Percentiles rank a stretch among this genome's conserved stretches.
These are phyloP conservation scores for Ctenochaetus hawaiiensis DNA, from an alignment of 2,797 vertebrate species.

Conservation along the genomic window DNA sequence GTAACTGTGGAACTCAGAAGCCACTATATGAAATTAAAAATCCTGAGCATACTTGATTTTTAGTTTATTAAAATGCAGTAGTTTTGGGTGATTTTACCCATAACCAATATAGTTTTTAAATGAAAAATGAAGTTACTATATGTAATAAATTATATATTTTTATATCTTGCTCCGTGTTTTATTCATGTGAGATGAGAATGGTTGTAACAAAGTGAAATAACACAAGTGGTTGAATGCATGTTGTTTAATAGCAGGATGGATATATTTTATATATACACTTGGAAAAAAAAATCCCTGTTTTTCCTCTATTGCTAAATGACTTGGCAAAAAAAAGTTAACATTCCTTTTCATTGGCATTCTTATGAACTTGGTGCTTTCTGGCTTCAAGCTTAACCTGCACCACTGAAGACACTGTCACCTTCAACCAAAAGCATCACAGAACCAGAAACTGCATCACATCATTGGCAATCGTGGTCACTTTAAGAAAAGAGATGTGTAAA, in stretches of 20 bases:
- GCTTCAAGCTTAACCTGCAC: slow-evolving; percentile 10
- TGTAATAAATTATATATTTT: slow-evolving; percentile 81
- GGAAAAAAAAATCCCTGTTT: slow-evolving; percentile 21
- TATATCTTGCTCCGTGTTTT: slow-evolving; percentile 46
- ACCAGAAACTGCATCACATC: slow-evolving; percentile 27
- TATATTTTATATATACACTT: slow-evolving; percentile 65
- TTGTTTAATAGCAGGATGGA: slow-evolving; percentile 74
- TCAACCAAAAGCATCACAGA: slow-evolving; percentile 58
- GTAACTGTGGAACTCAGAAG: slow-evolving; percentile 46
- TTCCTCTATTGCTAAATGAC: slow-evolving; percentile 33
- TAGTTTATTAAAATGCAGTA: slow-evolving; percentile 65
- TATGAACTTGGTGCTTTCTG: slow-evolving; percentile 4
- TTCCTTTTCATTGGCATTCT: slow-evolving; percentile 26
- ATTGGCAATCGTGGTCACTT: slow-evolving; percentile 28
- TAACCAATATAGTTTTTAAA: slow-evolving; percentile 54
- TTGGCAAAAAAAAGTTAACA: slow-evolving; percentile 49
- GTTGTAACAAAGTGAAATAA: slow-evolving; percentile 27
- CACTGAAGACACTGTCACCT: slow-evolving; percentile 28
- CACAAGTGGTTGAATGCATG: slow-evolving; percentile 38
- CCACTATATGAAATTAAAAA: slow-evolving; percentile 37
- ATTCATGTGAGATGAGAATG: slow-evolving; percentile 9
- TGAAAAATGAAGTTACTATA: slow-evolving; percentile 32
- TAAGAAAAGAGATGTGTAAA: slow-evolving; percentile 8
- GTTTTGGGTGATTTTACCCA: slow-evolving; percentile 46
- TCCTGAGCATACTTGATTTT: slow-evolving; percentile 79